Base-by-base conservation (phyloP, 2,797 vertebrate genomes). In the Salmo trutta region DNA sequence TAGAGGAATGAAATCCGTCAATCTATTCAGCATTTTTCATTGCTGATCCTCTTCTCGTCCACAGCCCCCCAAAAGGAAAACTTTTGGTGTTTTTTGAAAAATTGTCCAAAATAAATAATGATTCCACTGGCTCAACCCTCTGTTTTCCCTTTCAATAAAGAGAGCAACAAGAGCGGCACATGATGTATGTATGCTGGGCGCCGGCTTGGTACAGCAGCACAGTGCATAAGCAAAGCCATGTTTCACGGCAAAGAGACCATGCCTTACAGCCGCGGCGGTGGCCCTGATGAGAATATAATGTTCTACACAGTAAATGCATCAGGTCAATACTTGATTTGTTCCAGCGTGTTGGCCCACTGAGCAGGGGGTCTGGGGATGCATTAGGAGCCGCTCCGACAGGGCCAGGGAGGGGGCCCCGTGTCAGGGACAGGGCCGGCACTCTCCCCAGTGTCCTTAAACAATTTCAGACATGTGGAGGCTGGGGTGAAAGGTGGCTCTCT, bases 121-220 rank as follows among this genome's bases (percentile, higher is more conserved):
- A 98, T 96, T 98, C 96, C 96, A 94, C 83, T 91, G 92, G 93
- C 96, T 97, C 96, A 98, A 96, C 93, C 96, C 96, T 98, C 97
- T 98, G 97, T 98, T 98, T 98, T 98, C 95, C 95, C 96, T 96
- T 96, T 98, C 97, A 97, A 97, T 98, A 98, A 98, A 97, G 95
- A 95, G 90, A 96, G 95, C 93, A 95, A 97, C 96, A 96, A 94
- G 94, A 94, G 90, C 90, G 93, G 93, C 88, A 89, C 90, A 95
- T 99, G 97, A 99, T 98, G 92, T 97, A 99, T 95, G 95, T 94
- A 94, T 95, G 91, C 95, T 93, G 94, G 96, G 90, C 93, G 92
- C 89, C 88, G 91, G 93, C 91, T 90, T 91, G 52, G 89, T 85
- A 62, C 56, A 62, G 93, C 93, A 93, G 95, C 94, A 89, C 91